These are phyloP conservation scores for Heteromormyrus szaboi DNA, from an alignment of 2,797 vertebrate species.

Conservation along the genomic window DNA sequence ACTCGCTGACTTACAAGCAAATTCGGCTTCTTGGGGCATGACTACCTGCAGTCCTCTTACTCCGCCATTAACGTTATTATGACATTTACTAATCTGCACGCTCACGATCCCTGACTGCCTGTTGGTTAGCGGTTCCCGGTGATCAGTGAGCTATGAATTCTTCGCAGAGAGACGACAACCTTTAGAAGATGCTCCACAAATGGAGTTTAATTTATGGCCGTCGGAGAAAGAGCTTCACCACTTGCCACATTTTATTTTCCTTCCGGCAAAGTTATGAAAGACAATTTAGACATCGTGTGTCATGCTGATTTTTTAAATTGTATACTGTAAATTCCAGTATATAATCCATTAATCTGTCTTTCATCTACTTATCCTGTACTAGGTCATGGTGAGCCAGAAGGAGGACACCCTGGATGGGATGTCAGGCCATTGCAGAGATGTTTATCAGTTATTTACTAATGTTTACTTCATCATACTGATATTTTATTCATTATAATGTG, in stretches of 20 bases:
- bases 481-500: neutral
- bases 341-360: neutral
- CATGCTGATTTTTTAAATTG: neutral
- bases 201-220: constrained; percentile 3
- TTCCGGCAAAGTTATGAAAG: neutral
- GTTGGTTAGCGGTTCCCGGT: neutral
- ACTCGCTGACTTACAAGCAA: neutral
- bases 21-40: neutral
- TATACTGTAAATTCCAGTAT: neutral
- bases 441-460: neutral
- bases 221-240: neutral
- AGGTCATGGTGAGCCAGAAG: neutral
- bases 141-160: neutral
- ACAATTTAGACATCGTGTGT: neutral
- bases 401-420: neutral
- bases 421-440: neutral
- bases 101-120: neutral
- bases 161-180: neutral
- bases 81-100: neutral
- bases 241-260: neutral
- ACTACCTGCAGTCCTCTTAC: neutral
- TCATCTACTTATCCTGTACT: neutral
- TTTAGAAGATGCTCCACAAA: neutral
- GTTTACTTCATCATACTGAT: neutral
- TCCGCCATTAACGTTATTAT: neutral